A percentile compares a stretch with the other conserved stretches of the same genome.
These are phyloP conservation scores for Hystrix cristata DNA, from an alignment of 2,113 vertebrate genomes.

Conservation along the genomic window DNA sequence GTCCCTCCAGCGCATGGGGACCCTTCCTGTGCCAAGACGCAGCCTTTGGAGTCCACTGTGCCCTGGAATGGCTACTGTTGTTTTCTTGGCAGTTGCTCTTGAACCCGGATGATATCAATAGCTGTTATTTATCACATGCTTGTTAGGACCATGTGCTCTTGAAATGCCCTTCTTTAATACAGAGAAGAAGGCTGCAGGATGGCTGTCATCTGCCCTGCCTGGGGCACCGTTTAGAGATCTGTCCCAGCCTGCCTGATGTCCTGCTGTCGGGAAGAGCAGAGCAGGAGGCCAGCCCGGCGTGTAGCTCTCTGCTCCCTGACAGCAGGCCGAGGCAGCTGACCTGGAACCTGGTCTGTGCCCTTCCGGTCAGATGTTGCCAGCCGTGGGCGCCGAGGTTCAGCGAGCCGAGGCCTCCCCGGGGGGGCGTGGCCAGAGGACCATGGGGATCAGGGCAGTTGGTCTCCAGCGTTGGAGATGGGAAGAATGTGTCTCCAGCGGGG, in stretches of 20 bases:
- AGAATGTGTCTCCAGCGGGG: background rate
- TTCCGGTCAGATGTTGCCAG: background rate
- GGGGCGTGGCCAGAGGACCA: fast-evolving
- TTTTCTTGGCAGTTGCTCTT: background rate
- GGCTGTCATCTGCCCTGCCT: too few species aligned
- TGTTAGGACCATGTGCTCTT: fast-evolving
- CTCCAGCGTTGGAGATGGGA: background rate
- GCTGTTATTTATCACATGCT: fast-evolving
- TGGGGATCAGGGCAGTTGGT: fast-evolving
- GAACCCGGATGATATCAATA: fast-evolving
- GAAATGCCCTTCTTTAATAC: background rate
- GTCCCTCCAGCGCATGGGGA: background rate
- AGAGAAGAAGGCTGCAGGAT: background rate
- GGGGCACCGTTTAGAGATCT: background rate
- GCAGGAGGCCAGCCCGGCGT: fast-evolving
- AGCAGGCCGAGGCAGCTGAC: background rate
- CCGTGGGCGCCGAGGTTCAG: fast-evolving
- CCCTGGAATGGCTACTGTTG: background rate
- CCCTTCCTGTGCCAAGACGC: background rate
- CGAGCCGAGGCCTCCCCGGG: background rate
- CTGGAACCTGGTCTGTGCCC: background rate
- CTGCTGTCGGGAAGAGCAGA: background rate
- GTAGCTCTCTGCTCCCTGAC: background rate
- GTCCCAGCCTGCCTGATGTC: fast-evolving
- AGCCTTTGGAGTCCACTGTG: fast-evolving